phyloP scores from a whole-genome alignment of 2,113 vertebrate genomes.

The Atractosteus spatula region DNA sequence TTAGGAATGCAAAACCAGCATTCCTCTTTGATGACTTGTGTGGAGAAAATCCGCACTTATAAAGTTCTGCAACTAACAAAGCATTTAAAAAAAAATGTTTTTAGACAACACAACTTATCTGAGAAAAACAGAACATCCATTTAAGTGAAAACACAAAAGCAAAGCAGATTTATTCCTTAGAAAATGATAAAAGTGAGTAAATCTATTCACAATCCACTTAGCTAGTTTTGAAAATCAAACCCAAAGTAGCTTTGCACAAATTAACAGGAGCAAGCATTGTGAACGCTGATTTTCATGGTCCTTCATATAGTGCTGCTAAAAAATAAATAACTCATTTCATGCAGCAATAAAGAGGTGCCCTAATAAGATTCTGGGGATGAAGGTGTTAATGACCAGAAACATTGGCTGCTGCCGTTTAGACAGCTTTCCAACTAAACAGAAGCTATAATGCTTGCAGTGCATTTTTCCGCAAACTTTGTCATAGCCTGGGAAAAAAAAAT shows the following conservation, averaged over 20 bases:
- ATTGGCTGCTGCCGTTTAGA: conserved; percentile 33
- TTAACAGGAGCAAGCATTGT: conserved; percentile 55
- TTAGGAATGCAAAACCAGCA: conserved; percentile 66
- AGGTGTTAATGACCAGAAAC: conserved; percentile 57
- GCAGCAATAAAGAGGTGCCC: conserved; percentile 38
- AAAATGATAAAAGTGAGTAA: conserved; percentile 69
- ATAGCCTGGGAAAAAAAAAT: conserved; percentile 33
- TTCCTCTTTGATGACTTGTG: conserved; percentile 80
- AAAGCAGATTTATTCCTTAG: conserved; percentile 62
- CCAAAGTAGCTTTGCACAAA: conserved; percentile 71
- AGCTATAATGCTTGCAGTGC: conserved; percentile 34
- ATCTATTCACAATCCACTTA: conserved; percentile 64
- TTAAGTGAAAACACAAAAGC: conserved; percentile 71
- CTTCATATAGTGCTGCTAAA: conserved; percentile 49
- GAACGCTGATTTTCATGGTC: conserved; percentile 57
- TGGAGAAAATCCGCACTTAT: conserved; percentile 73
- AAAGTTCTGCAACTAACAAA: conserved; percentile 72
- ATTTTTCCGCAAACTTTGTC: conserved; percentile 29
- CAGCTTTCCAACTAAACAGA: conserved; percentile 17
- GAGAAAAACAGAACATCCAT: conserved; percentile 74
- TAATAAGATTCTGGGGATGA: conserved; percentile 53
- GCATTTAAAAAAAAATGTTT: conserved; percentile 58
- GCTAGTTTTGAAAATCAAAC: conserved; percentile 60
- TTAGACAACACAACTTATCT: conserved; percentile 77
- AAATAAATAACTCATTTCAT: conserved; percentile 55